A percentile compares a stretch with the other conserved stretches of the same genome.
Evolutionary conservation across 1,140 invertebrate genomes (phyloP).

Genomic region (Saccostrea glomerata): DNA sequence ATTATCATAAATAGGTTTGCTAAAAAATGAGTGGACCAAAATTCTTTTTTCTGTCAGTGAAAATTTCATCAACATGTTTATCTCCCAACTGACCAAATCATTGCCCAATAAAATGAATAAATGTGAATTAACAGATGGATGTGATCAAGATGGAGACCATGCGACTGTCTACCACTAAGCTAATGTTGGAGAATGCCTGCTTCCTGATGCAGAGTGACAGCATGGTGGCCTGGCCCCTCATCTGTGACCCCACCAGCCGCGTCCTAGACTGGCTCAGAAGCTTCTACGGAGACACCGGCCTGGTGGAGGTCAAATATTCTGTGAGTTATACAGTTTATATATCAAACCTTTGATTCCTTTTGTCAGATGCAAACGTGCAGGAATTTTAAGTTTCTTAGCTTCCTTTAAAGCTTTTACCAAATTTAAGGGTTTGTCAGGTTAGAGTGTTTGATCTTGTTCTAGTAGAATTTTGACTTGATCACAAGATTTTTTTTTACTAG

Average conservation of each 20-base stretch:
- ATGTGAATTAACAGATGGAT: too few species aligned
- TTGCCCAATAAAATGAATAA: too few species aligned
- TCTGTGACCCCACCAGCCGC: slow-evolving; percentile 77
- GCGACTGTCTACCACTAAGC: slow-evolving; percentile 71
- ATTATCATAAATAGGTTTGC: too few species aligned
- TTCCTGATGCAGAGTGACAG: slow-evolving; percentile 77
- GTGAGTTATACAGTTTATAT: slow-evolving; percentile 63
- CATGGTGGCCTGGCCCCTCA: slow-evolving; percentile 76
- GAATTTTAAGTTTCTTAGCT: too few species aligned
- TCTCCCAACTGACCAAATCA: too few species aligned
- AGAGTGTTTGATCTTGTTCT: too few species aligned
- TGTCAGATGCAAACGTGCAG: too few species aligned
- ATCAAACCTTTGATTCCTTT: background rate
- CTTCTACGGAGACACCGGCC: slow-evolving; percentile 68
- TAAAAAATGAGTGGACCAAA: too few species aligned
- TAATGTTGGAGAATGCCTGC: slow-evolving; percentile 78
- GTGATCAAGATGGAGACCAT: slow-evolving; percentile 74
- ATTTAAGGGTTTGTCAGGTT: too few species aligned
- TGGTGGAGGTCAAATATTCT: slow-evolving; percentile 74
- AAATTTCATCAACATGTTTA: background rate
- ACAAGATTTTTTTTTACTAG: too few species aligned
- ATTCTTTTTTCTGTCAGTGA: background rate
- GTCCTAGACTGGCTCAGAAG: slow-evolving; percentile 75
- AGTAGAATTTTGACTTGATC: too few species aligned
- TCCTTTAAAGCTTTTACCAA: too few species aligned